A percentile compares a stretch with the other conserved stretches of the same genome.
These are phyloP conservation scores for Muscina levida DNA, from an alignment of 2,888 invertebrate species.

Conservation along the genomic window DNA sequence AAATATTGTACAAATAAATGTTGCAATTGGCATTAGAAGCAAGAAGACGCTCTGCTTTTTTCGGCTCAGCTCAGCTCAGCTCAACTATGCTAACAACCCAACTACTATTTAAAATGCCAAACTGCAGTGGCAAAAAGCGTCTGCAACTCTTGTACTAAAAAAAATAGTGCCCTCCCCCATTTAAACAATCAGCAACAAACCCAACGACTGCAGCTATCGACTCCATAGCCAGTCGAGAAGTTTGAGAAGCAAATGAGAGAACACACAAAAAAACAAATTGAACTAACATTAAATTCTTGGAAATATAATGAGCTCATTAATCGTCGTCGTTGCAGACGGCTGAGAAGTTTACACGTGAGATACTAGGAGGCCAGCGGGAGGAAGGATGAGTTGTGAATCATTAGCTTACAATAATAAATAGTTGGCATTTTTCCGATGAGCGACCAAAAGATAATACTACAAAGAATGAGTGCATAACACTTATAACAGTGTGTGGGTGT, in stretches of 20 bases:
- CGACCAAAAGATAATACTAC: too few species aligned
- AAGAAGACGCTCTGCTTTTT: too few species aligned
- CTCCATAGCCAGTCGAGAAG: background rate
- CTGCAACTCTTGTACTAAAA: background rate
- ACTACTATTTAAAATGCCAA: slow-evolving; percentile 16
- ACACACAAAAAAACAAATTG: background rate
- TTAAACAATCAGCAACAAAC: slow-evolving; percentile 12
- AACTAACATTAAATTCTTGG: slow-evolving; percentile 49
- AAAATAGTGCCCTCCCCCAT: slow-evolving; percentile 8
- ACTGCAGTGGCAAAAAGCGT: slow-evolving; percentile 17
- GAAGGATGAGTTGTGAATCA: background rate
- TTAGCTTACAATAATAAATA: too few species aligned
- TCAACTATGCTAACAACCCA: background rate
- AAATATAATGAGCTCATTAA: slow-evolving; percentile 63
- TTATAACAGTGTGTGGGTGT: too few species aligned
- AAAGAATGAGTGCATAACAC: too few species aligned
- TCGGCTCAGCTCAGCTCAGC: background rate
- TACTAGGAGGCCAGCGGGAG: slow-evolving; percentile 13
- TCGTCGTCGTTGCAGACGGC: slow-evolving; percentile 43
- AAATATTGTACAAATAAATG: slow-evolving; percentile 11
- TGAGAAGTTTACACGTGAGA: slow-evolving; percentile 23
- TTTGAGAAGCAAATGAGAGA: slow-evolving; percentile 3
- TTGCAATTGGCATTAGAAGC: slow-evolving; percentile 2
- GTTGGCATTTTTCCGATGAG: too few species aligned
- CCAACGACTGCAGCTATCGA: background rate